A percentile compares a stretch with the other conserved stretches of the same genome.
Evolutionary conservation across 2,888 invertebrate genomes (phyloP).

Genomic region (Fabriciana adippe): DNA sequence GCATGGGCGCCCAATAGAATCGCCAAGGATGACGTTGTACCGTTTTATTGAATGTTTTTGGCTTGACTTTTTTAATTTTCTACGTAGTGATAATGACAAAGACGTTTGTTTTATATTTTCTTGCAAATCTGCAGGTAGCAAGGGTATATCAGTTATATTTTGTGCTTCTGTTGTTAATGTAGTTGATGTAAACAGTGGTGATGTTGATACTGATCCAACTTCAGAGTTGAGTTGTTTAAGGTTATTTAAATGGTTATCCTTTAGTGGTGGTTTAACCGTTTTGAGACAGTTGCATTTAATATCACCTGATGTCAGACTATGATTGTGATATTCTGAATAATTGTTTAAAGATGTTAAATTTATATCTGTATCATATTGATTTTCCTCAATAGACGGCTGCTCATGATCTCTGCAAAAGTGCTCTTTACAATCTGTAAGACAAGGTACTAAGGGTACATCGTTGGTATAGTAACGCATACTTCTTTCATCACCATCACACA

Average conservation of each 20-base stretch:
- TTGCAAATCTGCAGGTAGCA: background rate
- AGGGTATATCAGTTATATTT: background rate
- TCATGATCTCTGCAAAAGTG: slow-evolving; percentile 10
- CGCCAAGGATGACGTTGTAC: background rate
- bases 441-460: background rate
- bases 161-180: background rate
- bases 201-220: background rate
- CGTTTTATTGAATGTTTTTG: background rate
- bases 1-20: background rate
- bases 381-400: background rate
- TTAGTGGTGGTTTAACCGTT: background rate
- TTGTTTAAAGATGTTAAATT: slow-evolving; percentile 4
- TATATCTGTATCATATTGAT: slow-evolving; percentile 2
- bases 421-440: slow-evolving; percentile 15
- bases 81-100: background rate
- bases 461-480: background rate
- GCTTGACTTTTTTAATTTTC: background rate
- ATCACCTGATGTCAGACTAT: slow-evolving; percentile 10
- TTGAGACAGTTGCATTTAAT: slow-evolving; percentile 10
- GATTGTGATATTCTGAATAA: slow-evolving; percentile 14
- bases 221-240: background rate
- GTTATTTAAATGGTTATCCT: no score
- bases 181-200: background rate
- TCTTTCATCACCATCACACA: background rate
- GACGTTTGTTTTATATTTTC: background rate